Evolutionary conservation across 2,888 invertebrate species (phyloP).

Genomic region (Sesia apiformis): DNA sequence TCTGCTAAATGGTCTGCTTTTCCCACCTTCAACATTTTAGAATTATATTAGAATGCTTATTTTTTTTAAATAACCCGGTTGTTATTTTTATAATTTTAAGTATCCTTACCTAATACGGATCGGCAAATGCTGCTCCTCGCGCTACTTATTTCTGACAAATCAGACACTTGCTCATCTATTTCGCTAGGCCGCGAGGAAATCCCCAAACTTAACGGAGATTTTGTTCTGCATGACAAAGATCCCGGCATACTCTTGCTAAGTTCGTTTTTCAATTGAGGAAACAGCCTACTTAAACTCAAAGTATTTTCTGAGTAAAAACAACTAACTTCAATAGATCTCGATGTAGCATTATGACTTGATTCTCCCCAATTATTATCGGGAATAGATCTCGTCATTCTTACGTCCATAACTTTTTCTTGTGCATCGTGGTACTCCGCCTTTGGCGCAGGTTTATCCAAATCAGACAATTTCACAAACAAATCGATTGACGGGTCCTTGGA

Average conservation of each 20-base stretch:
- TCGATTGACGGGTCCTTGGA: conserved; percentile 22
- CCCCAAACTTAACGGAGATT: conserved; percentile 35
- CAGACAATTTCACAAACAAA: conserved; percentile 84
- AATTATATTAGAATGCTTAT: too few species aligned
- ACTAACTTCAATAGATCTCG: conserved; percentile 76
- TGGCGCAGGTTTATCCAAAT: conserved; percentile 79
- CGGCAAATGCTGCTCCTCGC: conserved; percentile 74
- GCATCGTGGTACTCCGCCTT: conserved; percentile 29
- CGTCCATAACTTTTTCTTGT: conserved; percentile 34
- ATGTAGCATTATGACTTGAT: conserved; percentile 61
- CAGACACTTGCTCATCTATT: conserved; percentile 62
- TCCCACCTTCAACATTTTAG: too few species aligned
- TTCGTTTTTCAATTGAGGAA: conserved; percentile 75
- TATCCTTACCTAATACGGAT: conserved; percentile 62
- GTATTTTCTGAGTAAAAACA: conserved; percentile 75
- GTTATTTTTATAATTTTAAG: background rate
- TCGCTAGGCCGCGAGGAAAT: conserved; percentile 39
- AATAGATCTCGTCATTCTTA: conserved; percentile 80
- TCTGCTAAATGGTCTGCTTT: too few species aligned
- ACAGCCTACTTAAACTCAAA: conserved; percentile 74
- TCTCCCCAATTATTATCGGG: conserved; percentile 81
- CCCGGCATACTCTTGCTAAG: conserved; percentile 62
- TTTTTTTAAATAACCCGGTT: too few species aligned
- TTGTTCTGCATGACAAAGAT: conserved; percentile 40
- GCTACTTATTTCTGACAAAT: conserved; percentile 71